Percentiles rank a stretch among this genome's conserved stretches.
Conservation (phyloP, 2,113 vertebrate species). For the Conger conger region DNA sequence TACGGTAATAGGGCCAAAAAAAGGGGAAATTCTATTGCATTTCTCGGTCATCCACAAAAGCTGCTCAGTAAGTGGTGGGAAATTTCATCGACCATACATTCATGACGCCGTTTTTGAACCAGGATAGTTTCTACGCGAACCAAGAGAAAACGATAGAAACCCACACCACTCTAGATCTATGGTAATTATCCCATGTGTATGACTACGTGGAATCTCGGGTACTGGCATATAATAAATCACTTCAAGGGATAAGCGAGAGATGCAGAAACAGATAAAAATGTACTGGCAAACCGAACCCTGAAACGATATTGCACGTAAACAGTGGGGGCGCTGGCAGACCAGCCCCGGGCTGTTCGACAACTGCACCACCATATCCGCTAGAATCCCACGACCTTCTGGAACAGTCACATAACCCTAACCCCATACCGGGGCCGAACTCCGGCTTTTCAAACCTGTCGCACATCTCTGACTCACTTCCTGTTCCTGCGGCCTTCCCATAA, state of each 20-base stretch:
- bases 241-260: background rate
- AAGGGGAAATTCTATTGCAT: background rate
- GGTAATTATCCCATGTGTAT: background rate
- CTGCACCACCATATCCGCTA: background rate
- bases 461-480: conserved; percentile 10
- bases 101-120: background rate
- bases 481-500: background rate
- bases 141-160: background rate
- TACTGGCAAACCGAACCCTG: background rate
- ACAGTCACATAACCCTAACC: background rate
- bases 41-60: background rate
- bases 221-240: background rate
- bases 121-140: background rate
- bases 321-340: background rate
- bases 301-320: background rate
- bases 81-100: background rate
- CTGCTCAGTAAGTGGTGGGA: background rate
- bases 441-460: background rate
- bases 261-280: background rate
- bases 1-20: background rate
- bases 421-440: too few relatives aligned
- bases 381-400: background rate
- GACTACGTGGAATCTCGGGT: background rate
- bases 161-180: background rate
- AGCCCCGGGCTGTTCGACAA: background rate